Base-by-base conservation (phyloP, 1,140 invertebrate genomes). In the Stegodyphus dumicola region DNA sequence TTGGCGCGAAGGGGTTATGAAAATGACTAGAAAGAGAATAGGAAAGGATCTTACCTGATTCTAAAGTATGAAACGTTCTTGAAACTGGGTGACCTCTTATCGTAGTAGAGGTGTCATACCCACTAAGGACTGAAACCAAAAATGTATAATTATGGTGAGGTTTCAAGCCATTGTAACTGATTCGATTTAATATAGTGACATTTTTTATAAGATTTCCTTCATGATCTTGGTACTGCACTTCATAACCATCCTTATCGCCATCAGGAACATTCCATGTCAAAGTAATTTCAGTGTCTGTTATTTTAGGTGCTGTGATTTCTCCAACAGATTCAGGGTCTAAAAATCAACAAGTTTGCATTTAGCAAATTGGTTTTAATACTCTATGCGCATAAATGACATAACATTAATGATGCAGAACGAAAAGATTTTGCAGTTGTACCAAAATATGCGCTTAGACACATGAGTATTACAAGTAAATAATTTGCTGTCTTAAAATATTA, bases 81-180 rank as follows among this genome's bases (percentile, higher is more conserved):
- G 95, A 97, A 17, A 95, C 92, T 4, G 96, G 95, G 69, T 95
- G 96, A 53, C 89, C 89, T 87, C 93, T 92, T 87, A 94, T 92
- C 66, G 96, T 91, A 85, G 96, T 93, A 64, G 93, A 93, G 0
- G 94, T 94, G 89, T 95, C 95, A 5, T 94, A 94, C 10, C 96
- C 96, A 75, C 95, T 95, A 67, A 94, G 91, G 0, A 97, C 96
- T 7, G 95, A 93, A 7, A 98, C 93, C 0, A 96, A 96, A 90
- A 98, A 97, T 1, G 96, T 97, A 89, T 98, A 98, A 90, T 96
- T 95, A 77, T 94, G 92, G 90, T 96, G 94, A 0, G 96, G 96
- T 88, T 93, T 94, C 54, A 98, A 91, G 54, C 94, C 94, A 9
- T 88, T 91, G n/a, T 97, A 94, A 10, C 93, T 94, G 33, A 97